Evolutionary conservation across 2,888 invertebrate species (phyloP), one percentile per base, ranked within the genome.

Genomic region (Tuta absoluta): DNA sequence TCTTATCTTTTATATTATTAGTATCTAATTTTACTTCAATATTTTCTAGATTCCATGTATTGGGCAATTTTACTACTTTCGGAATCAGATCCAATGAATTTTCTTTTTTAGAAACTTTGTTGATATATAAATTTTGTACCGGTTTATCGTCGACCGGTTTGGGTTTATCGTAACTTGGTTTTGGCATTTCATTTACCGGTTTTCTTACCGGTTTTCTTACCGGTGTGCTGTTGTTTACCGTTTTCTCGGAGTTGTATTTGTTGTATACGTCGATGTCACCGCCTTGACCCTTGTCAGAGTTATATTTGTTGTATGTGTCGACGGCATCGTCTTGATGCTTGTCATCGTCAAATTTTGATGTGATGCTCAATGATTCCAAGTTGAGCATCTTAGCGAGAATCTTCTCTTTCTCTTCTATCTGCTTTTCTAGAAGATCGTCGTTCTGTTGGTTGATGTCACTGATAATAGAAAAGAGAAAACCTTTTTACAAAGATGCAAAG

Each of bases 401-500:
- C 79, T 94, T 95, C 73, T 96, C 96, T 79, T 96, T 96, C 69
- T 93, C 93, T 78, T 94, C 94, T 49, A 96, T 95, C 70, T 96
- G 94, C 71, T 94, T 93, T 71, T 94, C 93, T 61, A 96, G 93
- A 0, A 93, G 93, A 3, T 94, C 94, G 80, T 94, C 94, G 74
- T 92, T 87, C 58, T 92, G 83, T 72, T 94, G 93, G 0, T 93
- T 89, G 53, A 91, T 76, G 69, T 92, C 83, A 49, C 92, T 92
- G 80, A n/a, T 82, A 82, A 61, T 19, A 64, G 37, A 75, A 45
- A 41, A 58, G n/a, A 60, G 5, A 8, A 21, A 51, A 51, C 5
- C 2, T 17, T n/a, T 17, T 17, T 19, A 19, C 3, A 38, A n/a
- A n/a, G n/a, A n/a, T n/a, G n/a, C n/a, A n/a, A n/a, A n/a, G 37